These are phyloP conservation scores for Amphipoea oculea DNA, from an alignment of 2,888 invertebrate genomes.

Conservation along the genomic window DNA sequence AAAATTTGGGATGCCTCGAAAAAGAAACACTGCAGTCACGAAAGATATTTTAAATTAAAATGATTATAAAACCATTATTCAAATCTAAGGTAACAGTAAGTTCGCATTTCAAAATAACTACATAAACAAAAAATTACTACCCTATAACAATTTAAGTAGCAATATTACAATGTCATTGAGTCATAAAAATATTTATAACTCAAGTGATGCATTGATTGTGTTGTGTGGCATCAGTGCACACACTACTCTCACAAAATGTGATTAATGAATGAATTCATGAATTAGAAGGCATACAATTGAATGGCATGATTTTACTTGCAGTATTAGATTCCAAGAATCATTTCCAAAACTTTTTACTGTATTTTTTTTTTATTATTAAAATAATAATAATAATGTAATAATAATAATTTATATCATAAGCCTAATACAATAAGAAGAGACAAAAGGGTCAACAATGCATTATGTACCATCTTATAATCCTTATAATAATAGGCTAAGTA, in stretches of 20 bases:
- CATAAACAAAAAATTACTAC: background rate
- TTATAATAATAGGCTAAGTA: too few relatives aligned
- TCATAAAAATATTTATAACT: background rate
- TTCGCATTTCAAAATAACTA: background rate
- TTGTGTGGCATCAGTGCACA: background rate
- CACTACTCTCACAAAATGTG: background rate
- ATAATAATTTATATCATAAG: too few relatives aligned
- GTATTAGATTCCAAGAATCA: background rate
- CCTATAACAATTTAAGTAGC: background rate
- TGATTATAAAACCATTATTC: background rate
- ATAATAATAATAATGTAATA: background rate
- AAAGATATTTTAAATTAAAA: background rate
- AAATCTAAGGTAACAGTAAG: background rate
- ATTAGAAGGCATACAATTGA: constrained; percentile 8
- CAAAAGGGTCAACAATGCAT: too few relatives aligned
- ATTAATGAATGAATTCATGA: constrained; percentile 1
- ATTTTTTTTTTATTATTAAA: background rate
- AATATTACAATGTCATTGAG: background rate
- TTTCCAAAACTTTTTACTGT: background rate
- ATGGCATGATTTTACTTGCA: background rate
- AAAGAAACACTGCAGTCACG: background rate
- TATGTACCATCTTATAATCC: too few relatives aligned
- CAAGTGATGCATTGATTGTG: background rate
- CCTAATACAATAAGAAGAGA: too few relatives aligned
- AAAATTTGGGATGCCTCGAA: background rate